Conservation (phyloP, 2,797 vertebrate species). For the Pseudocheirus occidentalis region DNA sequence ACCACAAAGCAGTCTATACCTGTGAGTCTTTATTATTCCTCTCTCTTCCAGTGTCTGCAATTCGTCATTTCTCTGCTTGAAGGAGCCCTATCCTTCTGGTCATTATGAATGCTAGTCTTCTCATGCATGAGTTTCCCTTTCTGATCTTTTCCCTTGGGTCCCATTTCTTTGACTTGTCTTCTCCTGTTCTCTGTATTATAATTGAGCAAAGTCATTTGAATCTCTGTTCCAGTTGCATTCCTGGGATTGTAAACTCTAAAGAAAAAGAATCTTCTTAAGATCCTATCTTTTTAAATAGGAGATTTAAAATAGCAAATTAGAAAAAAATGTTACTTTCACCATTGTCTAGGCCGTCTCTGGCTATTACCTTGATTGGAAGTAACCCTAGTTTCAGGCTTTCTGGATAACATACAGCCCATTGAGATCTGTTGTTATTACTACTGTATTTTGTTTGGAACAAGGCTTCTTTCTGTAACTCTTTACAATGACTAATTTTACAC, state of each 20-base stretch:
- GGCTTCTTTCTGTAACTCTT: constrained; percentile 58
- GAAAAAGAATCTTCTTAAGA: constrained; percentile 26
- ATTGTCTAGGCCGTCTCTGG: constrained; percentile 11
- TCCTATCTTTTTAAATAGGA: neutral
- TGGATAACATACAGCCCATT: constrained; percentile 5
- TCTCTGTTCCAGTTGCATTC: neutral
- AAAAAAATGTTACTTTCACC: neutral
- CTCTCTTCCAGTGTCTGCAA: constrained; percentile 4
- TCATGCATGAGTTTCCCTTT: neutral
- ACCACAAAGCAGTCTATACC: neutral
- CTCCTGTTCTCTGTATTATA: neutral
- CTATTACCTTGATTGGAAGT: constrained; percentile 8
- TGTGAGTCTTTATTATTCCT: neutral
- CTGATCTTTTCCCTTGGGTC: neutral
- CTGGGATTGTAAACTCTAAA: constrained; percentile 13
- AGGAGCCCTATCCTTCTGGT: constrained; percentile 17
- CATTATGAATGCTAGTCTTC: neutral
- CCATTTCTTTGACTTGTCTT: constrained; percentile 30
- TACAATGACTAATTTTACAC: constrained; percentile 62
- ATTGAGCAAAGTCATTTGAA: neutral
- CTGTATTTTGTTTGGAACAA: constrained; percentile 63
- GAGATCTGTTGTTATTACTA: constrained; percentile 57
- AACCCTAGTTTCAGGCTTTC: constrained; percentile 19
- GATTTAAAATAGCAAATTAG: neutral
- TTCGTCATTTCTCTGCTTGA: neutral